Percentiles rank a stretch among this genome's conserved stretches.
phyloP scores from a whole-genome alignment of 2,888 invertebrate species.

The Drosophila villosipedis region DNA sequence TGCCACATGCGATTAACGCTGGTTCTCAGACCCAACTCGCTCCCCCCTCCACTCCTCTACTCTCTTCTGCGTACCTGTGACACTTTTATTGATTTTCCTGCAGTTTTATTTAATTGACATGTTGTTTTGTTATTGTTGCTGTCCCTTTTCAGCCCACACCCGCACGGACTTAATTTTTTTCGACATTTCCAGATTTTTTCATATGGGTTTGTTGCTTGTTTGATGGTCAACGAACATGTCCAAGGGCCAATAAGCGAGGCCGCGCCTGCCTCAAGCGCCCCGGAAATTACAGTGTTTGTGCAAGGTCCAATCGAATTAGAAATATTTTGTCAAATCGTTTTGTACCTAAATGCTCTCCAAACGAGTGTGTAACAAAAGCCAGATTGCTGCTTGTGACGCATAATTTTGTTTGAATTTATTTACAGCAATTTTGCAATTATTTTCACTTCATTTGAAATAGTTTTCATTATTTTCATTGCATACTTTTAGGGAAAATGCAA shows the following conservation, averaged over 20 bases:
- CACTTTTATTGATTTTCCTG: slow-evolving; percentile 76
- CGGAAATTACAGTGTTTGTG: slow-evolving; percentile 57
- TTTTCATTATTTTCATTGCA: not conserved
- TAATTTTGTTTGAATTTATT: not conserved
- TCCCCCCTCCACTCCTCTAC: not conserved
- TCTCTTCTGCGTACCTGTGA: slow-evolving; percentile 17
- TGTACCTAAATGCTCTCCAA: slow-evolving; percentile 23
- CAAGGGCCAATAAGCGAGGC: slow-evolving; percentile 70
- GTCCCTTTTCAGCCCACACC: slow-evolving; percentile 49
- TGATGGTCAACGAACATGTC: slow-evolving; percentile 81
- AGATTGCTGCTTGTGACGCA: not conserved
- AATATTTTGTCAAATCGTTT: slow-evolving; percentile 43
- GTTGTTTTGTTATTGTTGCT: slow-evolving; percentile 80
- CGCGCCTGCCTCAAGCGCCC: slow-evolving; percentile 21
- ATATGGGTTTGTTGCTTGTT: slow-evolving; percentile 39
- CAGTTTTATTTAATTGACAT: slow-evolving; percentile 80
- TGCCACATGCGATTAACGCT: slow-evolving; percentile 29
- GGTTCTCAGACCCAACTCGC: not conserved
- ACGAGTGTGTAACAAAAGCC: not conserved
- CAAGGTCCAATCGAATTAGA: slow-evolving; percentile 59
- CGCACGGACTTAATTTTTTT: not conserved
- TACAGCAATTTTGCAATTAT: not conserved
- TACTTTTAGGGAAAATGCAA: not conserved
- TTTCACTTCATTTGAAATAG: not conserved
- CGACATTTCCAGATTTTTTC: slow-evolving; percentile 51